A percentile compares a stretch with the other conserved stretches of the same genome.
Conservation (phyloP, 2,888 invertebrate genomes). For the Ectemnius lituratus region DNA sequence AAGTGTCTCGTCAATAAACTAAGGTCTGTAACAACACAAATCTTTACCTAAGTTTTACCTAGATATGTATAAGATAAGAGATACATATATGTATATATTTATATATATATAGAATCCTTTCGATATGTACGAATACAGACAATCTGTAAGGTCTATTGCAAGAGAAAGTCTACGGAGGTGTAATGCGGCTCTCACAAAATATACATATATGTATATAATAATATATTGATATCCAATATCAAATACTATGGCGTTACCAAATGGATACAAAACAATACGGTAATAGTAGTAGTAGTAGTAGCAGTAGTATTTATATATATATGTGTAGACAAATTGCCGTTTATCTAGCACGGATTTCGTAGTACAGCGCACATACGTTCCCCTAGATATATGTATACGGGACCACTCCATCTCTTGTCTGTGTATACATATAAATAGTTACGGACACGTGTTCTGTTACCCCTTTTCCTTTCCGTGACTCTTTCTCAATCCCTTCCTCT, state of each 20-base stretch:
- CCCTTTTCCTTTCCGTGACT: background rate
- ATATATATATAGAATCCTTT: constrained; percentile 64
- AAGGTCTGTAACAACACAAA: constrained; percentile 64
- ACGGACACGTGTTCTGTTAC: constrained; percentile 40
- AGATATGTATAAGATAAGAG: constrained; percentile 58
- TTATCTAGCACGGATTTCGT: constrained; percentile 58
- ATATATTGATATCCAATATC: constrained; percentile 66
- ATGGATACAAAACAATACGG: constrained; percentile 72
- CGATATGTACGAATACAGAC: constrained; percentile 59
- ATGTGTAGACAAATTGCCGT: constrained; percentile 51
- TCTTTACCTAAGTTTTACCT: constrained; percentile 62
- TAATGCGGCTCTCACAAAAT: constrained; percentile 76
- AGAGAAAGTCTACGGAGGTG: constrained; percentile 68
- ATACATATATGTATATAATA: constrained; percentile 73
- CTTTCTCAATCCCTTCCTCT: no score
- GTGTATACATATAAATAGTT: constrained; percentile 56
- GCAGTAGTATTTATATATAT: constrained; percentile 49
- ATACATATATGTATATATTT: constrained; percentile 61
- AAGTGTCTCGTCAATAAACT: constrained; percentile 55
- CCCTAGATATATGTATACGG: constrained; percentile 49
- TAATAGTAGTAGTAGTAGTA: constrained; percentile 26
- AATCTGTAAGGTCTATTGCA: constrained; percentile 72
- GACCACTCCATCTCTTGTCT: constrained; percentile 33
- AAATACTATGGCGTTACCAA: constrained; percentile 72
- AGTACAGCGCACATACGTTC: background rate